Base-by-base conservation (phyloP, 2,888 invertebrate species). In the Euzetes globulus region DNA sequence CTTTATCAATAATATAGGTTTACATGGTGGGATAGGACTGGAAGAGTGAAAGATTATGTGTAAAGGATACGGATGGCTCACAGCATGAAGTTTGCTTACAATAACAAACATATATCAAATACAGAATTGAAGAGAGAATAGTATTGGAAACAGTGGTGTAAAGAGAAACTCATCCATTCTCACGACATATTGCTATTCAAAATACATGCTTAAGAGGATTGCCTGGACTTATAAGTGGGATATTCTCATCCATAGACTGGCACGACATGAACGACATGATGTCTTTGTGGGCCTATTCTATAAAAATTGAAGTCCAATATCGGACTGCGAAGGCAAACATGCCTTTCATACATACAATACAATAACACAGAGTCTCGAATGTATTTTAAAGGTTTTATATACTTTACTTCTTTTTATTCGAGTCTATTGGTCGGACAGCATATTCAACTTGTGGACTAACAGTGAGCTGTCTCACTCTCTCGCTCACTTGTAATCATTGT, bases 181-280 rank as follows among this genome's bases (percentile, higher is more conserved):
- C 63, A 63, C 63, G 63, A 63, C 63, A 63, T 29, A 63, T 63
- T 63, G 63, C 33, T n/a, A 63, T 63, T 63, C n/a, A 63, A 29
- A 63, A 63, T 63, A 63, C 63, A 63, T 37, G 63, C 33, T 33
- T 63, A 63, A 63, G 63, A 63, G 63, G 63, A 63, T 63, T 37
- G 37, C 29, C 63, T 33, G 58, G 58, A 58, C 22, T 58, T 58
- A 58, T 58, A 58, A 15, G 27, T 15, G 25, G 27, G n/a, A 60
- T 60, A 60, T 60, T 60, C 60, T 25, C 29, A 60, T 60, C 50
- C 50, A 50, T 50, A 50, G 50, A 50, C 50, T 27, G 37, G 27
- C 3, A 63, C 63, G 29, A 63, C 63, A 37, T n/a, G 33, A 63
- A 63, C 63, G 63, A 63, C 63, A 63, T 63, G 63, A 63, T 29